phyloP scores from a whole-genome alignment of 2,888 invertebrate genomes.

The Polymixis lichenea region DNA sequence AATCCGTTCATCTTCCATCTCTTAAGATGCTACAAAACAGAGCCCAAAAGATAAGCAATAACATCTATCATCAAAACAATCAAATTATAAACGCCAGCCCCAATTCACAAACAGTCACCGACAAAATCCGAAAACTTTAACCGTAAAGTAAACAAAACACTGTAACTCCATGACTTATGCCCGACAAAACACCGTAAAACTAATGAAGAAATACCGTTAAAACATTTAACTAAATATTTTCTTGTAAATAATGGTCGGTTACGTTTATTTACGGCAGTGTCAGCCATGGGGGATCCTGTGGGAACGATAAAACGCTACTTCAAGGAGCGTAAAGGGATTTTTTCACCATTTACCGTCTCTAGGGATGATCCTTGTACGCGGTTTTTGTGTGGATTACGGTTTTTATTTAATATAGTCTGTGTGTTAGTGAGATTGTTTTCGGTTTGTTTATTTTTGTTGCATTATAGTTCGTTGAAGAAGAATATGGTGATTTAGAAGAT shows the following conservation, averaged over 20 bases:
- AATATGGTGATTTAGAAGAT: background rate
- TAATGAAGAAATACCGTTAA: constrained; percentile 52
- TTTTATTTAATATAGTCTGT: constrained; percentile 35
- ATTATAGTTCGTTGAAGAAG: background rate
- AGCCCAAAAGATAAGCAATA: background rate
- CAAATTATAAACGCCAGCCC: constrained; percentile 27
- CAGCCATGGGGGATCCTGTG: constrained; percentile 28
- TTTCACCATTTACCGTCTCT: constrained; percentile 52
- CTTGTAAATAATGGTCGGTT: constrained; percentile 46
- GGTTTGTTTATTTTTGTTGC: constrained; percentile 3
- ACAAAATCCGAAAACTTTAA: constrained; percentile 53
- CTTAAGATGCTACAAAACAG: background rate
- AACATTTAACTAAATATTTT: constrained; percentile 59
- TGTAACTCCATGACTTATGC: constrained; percentile 48
- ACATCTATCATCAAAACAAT: constrained; percentile 19
- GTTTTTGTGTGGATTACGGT: constrained; percentile 28
- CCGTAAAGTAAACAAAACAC: constrained; percentile 38
- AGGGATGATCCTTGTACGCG: constrained; percentile 36
- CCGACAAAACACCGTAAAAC: constrained; percentile 47
- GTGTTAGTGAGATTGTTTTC: constrained; percentile 40
- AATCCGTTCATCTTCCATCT: background rate
- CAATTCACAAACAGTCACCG: constrained; percentile 3
- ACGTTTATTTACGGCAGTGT: constrained; percentile 58
- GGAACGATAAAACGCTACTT: constrained; percentile 60
- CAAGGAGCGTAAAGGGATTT: constrained; percentile 52